These are phyloP conservation scores for Aphelocoma californica DNA, from an alignment of 2,797 vertebrate genomes.

Conservation along the genomic window DNA sequence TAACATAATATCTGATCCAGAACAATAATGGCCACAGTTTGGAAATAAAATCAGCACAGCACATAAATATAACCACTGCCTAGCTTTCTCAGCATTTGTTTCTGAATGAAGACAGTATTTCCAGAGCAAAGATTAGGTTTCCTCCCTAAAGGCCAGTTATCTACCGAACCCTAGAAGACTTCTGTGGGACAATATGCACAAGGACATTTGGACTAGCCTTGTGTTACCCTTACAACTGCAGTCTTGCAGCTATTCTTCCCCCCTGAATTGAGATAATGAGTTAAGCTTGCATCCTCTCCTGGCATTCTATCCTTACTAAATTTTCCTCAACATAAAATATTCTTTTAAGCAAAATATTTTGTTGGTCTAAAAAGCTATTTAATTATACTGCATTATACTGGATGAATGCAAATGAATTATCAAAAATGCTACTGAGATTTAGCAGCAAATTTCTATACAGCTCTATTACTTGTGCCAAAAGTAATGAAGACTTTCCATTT, in stretches of 20 bases:
- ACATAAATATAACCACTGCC: not conserved
- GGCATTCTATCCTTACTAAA: not conserved
- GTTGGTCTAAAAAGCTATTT: not conserved
- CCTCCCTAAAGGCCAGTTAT: not conserved
- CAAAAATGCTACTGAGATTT: not conserved
- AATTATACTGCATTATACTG: not conserved
- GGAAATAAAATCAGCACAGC: not conserved
- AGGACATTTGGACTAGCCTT: not conserved
- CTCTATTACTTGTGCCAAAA: not conserved
- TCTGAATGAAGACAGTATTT: not conserved
- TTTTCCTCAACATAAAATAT: not conserved
- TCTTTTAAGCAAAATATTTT: slow-evolving; percentile 23
- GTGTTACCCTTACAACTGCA: not conserved
- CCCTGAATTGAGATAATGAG: not conserved
- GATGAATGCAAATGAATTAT: not conserved
- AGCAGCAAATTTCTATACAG: not conserved
- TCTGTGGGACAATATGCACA: not conserved
- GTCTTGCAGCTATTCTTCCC: not conserved
- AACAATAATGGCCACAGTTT: not conserved
- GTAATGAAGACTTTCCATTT: not conserved
- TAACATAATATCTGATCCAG: not conserved
- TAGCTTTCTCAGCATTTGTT: not conserved
- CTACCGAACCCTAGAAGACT: not conserved
- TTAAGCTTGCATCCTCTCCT: not conserved
- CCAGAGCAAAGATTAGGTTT: not conserved